These are phyloP conservation scores for Ophiodon elongatus DNA, from an alignment of 2,113 vertebrate genomes.

Conservation along the genomic window DNA sequence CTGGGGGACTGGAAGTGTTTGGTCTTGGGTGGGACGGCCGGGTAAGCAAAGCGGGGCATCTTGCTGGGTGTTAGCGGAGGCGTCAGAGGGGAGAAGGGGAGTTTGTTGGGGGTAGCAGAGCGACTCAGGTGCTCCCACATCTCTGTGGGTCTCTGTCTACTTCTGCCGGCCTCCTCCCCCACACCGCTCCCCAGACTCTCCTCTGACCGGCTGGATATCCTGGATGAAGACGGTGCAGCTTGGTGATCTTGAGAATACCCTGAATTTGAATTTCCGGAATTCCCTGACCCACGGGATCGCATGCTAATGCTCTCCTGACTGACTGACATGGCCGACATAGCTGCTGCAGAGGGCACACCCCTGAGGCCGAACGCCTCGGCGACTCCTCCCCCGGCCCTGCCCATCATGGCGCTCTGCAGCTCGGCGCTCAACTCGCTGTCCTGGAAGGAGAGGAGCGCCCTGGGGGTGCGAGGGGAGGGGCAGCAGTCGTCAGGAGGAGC, in stretches of 20 bases:
- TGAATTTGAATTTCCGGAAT: conserved; percentile 76
- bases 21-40: conserved; percentile 67
- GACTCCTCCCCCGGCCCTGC: conserved; percentile 41
- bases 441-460: conserved; percentile 91
- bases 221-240: conserved; percentile 44
- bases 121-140: conserved; percentile 50
- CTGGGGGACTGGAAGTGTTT: conserved; percentile 53
- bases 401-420: conserved; percentile 91
- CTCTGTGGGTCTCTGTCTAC: conserved; percentile 48
- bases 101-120: conserved; percentile 32
- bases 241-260: conserved; percentile 82
- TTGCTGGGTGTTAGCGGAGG: conserved; percentile 78
- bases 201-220: conserved; percentile 78
- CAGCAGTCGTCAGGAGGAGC: conserved; percentile 42
- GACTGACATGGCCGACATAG: conserved; percentile 83
- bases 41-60: conserved; percentile 74
- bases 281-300: conserved; percentile 91
- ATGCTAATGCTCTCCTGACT: conserved; percentile 94
- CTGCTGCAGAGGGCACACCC: conserved; percentile 73
- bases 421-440: conserved; percentile 92
- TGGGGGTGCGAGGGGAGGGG: conserved; percentile 83
- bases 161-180: conserved; percentile 48
- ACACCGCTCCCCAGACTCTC: conserved; percentile 81
- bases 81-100: conserved; percentile 56
- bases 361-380: conserved; percentile 78